Evolutionary conservation across 2,888 invertebrate species (phyloP).

Genomic region (Cynaeus angustus): DNA sequence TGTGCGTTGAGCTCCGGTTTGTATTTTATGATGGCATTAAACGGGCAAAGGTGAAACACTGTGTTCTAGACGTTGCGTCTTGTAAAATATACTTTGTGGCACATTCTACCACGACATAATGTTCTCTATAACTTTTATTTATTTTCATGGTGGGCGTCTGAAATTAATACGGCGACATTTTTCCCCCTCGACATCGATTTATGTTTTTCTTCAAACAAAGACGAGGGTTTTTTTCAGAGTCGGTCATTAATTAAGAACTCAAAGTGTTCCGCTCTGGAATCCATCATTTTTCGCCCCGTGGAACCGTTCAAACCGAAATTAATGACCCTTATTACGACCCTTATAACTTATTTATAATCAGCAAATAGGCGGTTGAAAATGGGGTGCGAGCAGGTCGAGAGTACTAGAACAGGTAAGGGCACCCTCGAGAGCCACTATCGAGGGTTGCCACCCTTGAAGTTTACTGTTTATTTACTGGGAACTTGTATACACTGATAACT

Average conservation of each 20-base stretch:
- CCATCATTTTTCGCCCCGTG: slow-evolving; percentile 10
- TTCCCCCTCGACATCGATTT: background rate
- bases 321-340: slow-evolving; percentile 20
- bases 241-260: slow-evolving; percentile 7
- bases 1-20: slow-evolving; percentile 19
- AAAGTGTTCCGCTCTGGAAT: slow-evolving; percentile 8
- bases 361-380: background rate
- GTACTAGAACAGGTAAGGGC: slow-evolving; percentile 17
- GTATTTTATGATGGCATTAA: slow-evolving; percentile 30
- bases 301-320: slow-evolving; percentile 3
- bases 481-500: background rate
- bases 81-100: slow-evolving; percentile 27
- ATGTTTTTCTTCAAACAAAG: slow-evolving; percentile 6
- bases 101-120: slow-evolving; percentile 21
- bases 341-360: slow-evolving; percentile 26
- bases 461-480: slow-evolving; percentile 8
- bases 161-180: slow-evolving; percentile 22
- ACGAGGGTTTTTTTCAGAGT: background rate
- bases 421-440: slow-evolving; percentile 20
- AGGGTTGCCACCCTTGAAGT: slow-evolving; percentile 12
- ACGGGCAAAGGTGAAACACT: slow-evolving; percentile 19
- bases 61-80: background rate
- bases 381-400: slow-evolving; percentile 15
- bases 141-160: slow-evolving; percentile 11
- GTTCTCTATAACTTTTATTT: slow-evolving; percentile 19